A percentile compares a stretch with the other conserved stretches of the same genome.
These are phyloP conservation scores for Erithacus rubecula DNA, from an alignment of 2,797 vertebrate species.

Conservation along the genomic window DNA sequence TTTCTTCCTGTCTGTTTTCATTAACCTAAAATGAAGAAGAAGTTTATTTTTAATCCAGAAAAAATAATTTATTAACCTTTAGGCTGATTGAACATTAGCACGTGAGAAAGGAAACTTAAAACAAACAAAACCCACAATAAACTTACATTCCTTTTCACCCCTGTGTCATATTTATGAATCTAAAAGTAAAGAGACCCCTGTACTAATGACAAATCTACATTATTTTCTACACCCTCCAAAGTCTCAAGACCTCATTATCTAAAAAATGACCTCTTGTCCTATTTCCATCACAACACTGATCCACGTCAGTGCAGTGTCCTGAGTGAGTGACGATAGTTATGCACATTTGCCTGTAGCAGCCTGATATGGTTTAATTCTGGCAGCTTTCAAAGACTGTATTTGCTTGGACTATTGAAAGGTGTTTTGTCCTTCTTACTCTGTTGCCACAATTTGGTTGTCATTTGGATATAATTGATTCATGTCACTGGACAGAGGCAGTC, in stretches of 20 bases:
- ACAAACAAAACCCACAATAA: background rate
- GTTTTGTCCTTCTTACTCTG: background rate
- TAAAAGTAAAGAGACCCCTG: background rate
- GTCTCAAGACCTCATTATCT: background rate
- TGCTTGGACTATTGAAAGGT: background rate
- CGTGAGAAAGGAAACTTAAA: background rate
- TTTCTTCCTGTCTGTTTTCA: background rate
- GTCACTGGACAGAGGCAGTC: background rate
- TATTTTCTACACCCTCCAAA: background rate
- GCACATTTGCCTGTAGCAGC: background rate
- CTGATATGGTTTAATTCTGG: background rate
- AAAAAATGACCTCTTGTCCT: background rate
- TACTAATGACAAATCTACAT: background rate
- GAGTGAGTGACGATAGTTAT: accelerated
- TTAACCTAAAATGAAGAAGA: slow-evolving; percentile 14
- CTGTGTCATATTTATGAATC: background rate
- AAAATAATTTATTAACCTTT: background rate
- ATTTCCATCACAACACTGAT: background rate
- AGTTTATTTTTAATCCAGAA: slow-evolving; percentile 13
- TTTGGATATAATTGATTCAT: background rate
- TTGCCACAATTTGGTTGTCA: background rate
- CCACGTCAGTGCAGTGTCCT: accelerated
- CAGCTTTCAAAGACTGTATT: slow-evolving; percentile 18
- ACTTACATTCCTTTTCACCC: background rate
- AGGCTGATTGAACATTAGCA: background rate